These are phyloP conservation scores for Chydorus sphaericus DNA, from an alignment of 2,888 invertebrate genomes.

Conservation along the genomic window DNA sequence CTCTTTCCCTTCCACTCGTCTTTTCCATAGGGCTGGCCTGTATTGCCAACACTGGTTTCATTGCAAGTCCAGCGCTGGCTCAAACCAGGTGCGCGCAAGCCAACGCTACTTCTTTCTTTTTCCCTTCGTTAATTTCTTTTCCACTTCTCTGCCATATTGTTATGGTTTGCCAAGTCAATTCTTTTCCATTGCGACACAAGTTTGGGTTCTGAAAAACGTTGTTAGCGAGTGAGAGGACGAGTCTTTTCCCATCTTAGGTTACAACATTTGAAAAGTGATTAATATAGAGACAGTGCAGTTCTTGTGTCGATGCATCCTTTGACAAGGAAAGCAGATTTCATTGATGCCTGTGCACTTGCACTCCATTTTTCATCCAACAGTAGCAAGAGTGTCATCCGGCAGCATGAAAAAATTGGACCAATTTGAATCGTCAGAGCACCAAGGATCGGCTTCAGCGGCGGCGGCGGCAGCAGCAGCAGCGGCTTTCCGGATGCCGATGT, in stretches of 20 bases:
- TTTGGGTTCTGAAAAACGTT: neutral
- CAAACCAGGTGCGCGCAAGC: neutral
- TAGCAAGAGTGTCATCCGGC: neutral
- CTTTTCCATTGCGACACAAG: neutral
- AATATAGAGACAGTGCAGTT: too few relatives aligned
- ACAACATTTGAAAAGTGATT: too few relatives aligned
- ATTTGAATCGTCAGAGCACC: constrained; percentile 9
- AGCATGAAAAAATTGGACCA: constrained; percentile 14
- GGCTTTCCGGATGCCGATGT: constrained; percentile 12
- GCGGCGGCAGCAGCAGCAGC: constrained; percentile 11
- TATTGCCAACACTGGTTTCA: neutral
- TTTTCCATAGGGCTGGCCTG: neutral
- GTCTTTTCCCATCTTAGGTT: too few relatives aligned
- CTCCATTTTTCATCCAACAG: too few relatives aligned
- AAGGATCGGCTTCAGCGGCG: neutral
- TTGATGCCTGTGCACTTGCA: constrained; percentile 9
- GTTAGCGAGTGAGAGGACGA: neutral
- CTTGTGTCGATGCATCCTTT: too few relatives aligned
- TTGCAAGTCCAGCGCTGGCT: constrained; percentile 1
- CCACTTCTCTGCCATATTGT: neutral
- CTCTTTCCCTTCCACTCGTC: neutral
- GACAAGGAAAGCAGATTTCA: too few relatives aligned
- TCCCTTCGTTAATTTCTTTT: neutral
- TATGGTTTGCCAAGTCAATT: neutral
- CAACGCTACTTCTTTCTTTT: neutral